These are phyloP conservation scores for Spodoptera picta DNA, from an alignment of 2,888 invertebrate genomes.

Conservation along the genomic window DNA sequence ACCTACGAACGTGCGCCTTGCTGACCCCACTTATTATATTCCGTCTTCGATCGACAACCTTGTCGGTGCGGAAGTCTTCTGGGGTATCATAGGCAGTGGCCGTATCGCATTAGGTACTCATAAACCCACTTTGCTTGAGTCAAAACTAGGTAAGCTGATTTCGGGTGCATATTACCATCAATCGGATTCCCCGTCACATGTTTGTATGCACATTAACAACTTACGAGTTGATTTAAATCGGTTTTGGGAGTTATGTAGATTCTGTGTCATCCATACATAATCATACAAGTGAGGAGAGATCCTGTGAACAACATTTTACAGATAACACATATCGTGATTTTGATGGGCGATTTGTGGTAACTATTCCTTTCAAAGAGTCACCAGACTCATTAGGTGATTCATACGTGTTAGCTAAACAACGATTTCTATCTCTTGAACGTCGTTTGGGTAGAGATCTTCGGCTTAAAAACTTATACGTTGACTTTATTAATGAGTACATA, in stretches of 20 bases:
- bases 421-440: constrained; percentile 7
- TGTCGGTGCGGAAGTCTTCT: constrained; percentile 11
- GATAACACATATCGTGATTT: constrained; percentile 6
- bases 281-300: background rate
- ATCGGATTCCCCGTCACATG: background rate
- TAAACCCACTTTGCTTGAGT: constrained; percentile 7
- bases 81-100: constrained; percentile 3
- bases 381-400: constrained; percentile 8
- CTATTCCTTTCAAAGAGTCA: constrained; percentile 1
- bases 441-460: constrained; percentile 5
- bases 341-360: constrained; percentile 11
- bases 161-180: background rate
- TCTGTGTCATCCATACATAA: constrained; percentile 2
- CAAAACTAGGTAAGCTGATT: constrained; percentile 1
- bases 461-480: constrained; percentile 1
- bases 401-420: constrained; percentile 8
- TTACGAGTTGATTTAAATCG: constrained; percentile 3
- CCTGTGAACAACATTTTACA: constrained; percentile 3
- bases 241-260: constrained; percentile 9
- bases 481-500: constrained; percentile 6
- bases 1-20: background rate
- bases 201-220: constrained; percentile 3
- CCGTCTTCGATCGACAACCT: constrained; percentile 8
- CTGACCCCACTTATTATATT: constrained; percentile 3
- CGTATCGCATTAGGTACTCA: background rate